These are phyloP conservation scores for Abramis brama DNA, from an alignment of 2,113 vertebrate genomes.

Conservation along the genomic window DNA sequence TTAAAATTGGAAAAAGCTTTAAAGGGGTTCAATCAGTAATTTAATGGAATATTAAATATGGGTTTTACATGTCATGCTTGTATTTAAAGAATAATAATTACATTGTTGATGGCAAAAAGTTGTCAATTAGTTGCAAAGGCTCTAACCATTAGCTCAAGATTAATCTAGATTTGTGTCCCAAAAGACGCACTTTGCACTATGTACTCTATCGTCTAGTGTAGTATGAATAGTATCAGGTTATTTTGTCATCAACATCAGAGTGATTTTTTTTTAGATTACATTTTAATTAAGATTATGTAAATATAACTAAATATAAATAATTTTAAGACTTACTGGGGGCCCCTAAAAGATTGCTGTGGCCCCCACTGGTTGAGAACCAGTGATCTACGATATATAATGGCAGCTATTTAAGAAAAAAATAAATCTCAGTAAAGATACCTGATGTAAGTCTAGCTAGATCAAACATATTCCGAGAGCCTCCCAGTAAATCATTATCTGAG, in stretches of 20 bases:
- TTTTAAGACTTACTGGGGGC: background rate
- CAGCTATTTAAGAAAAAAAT: background rate
- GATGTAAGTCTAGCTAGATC: constrained; percentile 42
- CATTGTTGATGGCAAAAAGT: constrained; percentile 51
- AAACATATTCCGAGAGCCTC: constrained; percentile 30
- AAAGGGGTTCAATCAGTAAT: constrained; percentile 41
- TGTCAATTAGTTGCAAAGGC: constrained; percentile 48
- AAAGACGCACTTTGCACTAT: background rate
- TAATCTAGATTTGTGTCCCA: background rate
- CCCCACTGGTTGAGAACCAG: background rate
- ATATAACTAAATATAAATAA: background rate
- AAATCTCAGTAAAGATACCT: background rate
- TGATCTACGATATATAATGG: constrained; percentile 39
- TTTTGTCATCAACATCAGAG: background rate
- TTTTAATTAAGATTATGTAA: background rate
- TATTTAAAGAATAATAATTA: constrained; percentile 55
- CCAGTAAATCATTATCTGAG: constrained; percentile 51
- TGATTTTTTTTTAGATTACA: background rate
- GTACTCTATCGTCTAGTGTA: background rate
- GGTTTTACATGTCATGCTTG: constrained; percentile 39
- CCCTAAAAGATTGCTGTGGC: too few relatives aligned
- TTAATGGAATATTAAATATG: constrained; percentile 43
- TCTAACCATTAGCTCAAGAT: constrained; percentile 44
- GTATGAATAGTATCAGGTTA: background rate
- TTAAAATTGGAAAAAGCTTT: constrained; percentile 35